These are phyloP conservation scores for Erebia epiphron DNA, from an alignment of 2,888 invertebrate genomes.

Conservation along the genomic window DNA sequence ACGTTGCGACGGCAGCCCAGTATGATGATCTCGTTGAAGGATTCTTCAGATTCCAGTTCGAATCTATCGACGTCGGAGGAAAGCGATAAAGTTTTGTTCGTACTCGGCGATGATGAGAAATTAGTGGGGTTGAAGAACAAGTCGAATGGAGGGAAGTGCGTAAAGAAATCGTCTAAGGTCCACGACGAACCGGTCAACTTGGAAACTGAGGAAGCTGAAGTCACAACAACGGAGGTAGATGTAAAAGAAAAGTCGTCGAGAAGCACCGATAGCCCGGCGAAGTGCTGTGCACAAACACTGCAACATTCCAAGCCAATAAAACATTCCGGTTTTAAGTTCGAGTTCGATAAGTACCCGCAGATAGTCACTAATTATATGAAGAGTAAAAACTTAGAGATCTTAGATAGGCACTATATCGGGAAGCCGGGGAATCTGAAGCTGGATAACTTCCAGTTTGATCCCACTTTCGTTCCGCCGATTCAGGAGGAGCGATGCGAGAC, in stretches of 20 bases:
- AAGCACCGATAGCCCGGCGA: slow-evolving; percentile 63
- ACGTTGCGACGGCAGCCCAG: slow-evolving; percentile 63
- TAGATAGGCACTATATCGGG: slow-evolving; percentile 83
- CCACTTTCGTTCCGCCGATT: slow-evolving; percentile 71
- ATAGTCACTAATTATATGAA: slow-evolving; percentile 90
- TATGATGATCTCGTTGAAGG: slow-evolving; percentile 57
- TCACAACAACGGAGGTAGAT: slow-evolving; percentile 50
- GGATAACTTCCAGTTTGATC: slow-evolving; percentile 78
- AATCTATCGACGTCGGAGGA: slow-evolving; percentile 66
- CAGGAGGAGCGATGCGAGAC: slow-evolving; percentile 79
- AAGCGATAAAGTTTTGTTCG: slow-evolving; percentile 84
- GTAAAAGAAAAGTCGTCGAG: slow-evolving; percentile 47
- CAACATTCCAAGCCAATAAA: slow-evolving; percentile 84
- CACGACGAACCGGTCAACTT: slow-evolving; percentile 53
- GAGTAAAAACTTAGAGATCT: slow-evolving; percentile 87
- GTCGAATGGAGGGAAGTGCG: slow-evolving; percentile 67
- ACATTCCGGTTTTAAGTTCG: slow-evolving; percentile 89
- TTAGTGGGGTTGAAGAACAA: slow-evolving; percentile 85
- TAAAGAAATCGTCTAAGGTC: slow-evolving; percentile 69
- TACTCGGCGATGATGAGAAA: slow-evolving; percentile 87
- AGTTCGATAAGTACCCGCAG: slow-evolving; percentile 88
- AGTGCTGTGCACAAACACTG: slow-evolving; percentile 77
- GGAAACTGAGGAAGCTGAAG: slow-evolving; percentile 49
- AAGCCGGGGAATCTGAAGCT: slow-evolving; percentile 81
- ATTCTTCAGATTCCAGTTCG: slow-evolving; percentile 66